Conservation (phyloP, 2,797 vertebrate genomes). For the Xenopus petersii region DNA sequence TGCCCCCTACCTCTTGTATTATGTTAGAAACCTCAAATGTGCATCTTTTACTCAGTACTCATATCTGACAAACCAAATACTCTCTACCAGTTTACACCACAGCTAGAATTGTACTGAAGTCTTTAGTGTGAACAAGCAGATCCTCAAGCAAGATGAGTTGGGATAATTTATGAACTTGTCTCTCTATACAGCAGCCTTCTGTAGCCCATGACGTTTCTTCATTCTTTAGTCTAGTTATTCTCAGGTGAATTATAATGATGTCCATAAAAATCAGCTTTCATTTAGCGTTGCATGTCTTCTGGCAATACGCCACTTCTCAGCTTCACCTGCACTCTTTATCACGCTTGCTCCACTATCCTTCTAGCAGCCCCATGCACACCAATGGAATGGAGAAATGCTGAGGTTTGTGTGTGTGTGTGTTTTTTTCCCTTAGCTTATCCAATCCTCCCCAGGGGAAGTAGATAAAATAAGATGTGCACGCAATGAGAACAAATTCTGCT, state of each 20-base stretch:
- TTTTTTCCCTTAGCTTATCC: slow-evolving; percentile 11
- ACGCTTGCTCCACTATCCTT: slow-evolving; percentile 14
- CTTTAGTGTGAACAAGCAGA: too few relatives aligned
- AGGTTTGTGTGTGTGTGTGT: background rate
- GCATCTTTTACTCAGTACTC: too few relatives aligned
- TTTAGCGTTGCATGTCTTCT: slow-evolving; percentile 20
- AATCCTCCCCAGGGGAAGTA: slow-evolving; percentile 25
- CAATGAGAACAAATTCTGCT: slow-evolving; percentile 19
- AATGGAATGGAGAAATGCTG: slow-evolving; percentile 3
- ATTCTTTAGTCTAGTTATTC: background rate
- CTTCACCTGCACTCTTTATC: slow-evolving; percentile 24
- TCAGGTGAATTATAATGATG: slow-evolving; percentile 10
- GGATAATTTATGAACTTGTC: too few relatives aligned
- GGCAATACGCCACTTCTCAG: slow-evolving; percentile 4
- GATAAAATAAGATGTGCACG: slow-evolving; percentile 32
- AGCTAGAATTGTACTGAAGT: too few relatives aligned
- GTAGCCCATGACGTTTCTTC: background rate
- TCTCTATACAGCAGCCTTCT: background rate
- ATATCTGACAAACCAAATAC: too few relatives aligned
- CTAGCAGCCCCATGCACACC: slow-evolving; percentile 15
- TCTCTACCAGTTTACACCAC: too few relatives aligned
- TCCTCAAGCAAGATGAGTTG: too few relatives aligned
- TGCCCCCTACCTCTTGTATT: too few relatives aligned
- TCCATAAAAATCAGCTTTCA: slow-evolving; percentile 14
- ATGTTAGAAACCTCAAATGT: too few relatives aligned